Percentiles rank a stretch among this genome's conserved stretches.
These are phyloP conservation scores for Drosophila peninsularis DNA, from an alignment of 2,888 invertebrate genomes.

Conservation along the genomic window DNA sequence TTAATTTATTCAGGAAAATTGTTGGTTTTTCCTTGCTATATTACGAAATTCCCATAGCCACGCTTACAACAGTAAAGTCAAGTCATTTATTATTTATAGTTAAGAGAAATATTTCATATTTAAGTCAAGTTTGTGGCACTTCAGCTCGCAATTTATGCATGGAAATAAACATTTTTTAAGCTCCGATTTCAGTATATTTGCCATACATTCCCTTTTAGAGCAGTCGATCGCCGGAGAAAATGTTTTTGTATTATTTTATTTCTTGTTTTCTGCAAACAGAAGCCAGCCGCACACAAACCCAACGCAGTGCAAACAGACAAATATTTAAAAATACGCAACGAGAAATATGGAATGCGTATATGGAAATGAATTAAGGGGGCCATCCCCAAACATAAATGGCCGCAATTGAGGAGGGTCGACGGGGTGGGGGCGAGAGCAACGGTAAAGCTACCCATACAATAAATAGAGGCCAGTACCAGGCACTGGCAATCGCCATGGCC, in stretches of 20 bases:
- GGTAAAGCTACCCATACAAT: conserved; percentile 23
- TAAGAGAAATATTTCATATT: not conserved
- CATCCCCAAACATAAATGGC: conserved; percentile 33
- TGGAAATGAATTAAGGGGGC: conserved; percentile 70
- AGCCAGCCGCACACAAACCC: conserved; percentile 3
- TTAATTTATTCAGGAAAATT: too few relatives aligned
- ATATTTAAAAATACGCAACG: conserved; percentile 52
- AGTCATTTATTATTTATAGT: not conserved
- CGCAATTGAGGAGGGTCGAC: conserved; percentile 13
- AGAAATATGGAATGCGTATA: conserved; percentile 71
- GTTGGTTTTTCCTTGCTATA: not conserved
- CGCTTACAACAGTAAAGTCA: too few relatives aligned
- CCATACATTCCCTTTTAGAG: not conserved
- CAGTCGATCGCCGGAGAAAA: not conserved
- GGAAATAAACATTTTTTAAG: conserved; percentile 2
- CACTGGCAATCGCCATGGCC: conserved; percentile 63
- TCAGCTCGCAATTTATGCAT: not conserved
- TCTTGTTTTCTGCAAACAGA: not conserved
- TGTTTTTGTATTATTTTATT: not conserved
- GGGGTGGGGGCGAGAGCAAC: not conserved
- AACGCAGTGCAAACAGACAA: conserved; percentile 48
- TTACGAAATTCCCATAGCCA: not conserved
- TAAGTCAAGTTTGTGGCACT: not conserved
- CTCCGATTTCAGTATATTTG: not conserved
- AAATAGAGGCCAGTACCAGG: conserved; percentile 50